These are phyloP conservation scores for Halictus quadricinctus DNA, from an alignment of 2,888 invertebrate species.

Conservation along the genomic window DNA sequence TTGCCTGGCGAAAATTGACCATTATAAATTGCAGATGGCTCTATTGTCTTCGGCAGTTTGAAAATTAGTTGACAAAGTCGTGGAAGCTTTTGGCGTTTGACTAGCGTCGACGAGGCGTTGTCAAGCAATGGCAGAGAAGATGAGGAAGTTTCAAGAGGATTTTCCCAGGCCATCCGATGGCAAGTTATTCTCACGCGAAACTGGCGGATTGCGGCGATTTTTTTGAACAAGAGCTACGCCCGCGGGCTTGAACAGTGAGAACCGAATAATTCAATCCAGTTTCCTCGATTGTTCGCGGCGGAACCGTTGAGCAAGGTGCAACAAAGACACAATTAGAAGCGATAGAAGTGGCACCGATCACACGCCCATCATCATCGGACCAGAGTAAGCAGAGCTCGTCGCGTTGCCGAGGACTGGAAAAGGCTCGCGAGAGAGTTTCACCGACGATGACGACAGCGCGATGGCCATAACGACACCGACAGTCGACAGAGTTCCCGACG, in stretches of 20 bases:
- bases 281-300: neutral
- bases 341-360: slow-evolving; percentile 1
- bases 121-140: neutral
- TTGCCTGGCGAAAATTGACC: no score
- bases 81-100: no score
- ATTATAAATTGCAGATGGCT: no score
- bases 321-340: slow-evolving; percentile 4
- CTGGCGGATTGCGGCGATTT: neutral
- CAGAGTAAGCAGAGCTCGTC: neutral
- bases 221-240: neutral
- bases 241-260: neutral
- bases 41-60: no score
- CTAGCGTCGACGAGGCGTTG: neutral
- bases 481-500: neutral
- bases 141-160: neutral
- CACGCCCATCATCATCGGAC: slow-evolving; percentile 9
- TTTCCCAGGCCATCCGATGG: neutral
- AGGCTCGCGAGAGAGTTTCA: neutral
- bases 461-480: neutral
- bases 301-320: neutral
- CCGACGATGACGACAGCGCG: slow-evolving; percentile 16
- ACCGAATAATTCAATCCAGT: slow-evolving; percentile 10
- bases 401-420: neutral
- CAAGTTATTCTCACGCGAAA: neutral
- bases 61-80: no score